Base-by-base conservation (phyloP, 1,140 invertebrate species). In the Lycorma delicatula region DNA sequence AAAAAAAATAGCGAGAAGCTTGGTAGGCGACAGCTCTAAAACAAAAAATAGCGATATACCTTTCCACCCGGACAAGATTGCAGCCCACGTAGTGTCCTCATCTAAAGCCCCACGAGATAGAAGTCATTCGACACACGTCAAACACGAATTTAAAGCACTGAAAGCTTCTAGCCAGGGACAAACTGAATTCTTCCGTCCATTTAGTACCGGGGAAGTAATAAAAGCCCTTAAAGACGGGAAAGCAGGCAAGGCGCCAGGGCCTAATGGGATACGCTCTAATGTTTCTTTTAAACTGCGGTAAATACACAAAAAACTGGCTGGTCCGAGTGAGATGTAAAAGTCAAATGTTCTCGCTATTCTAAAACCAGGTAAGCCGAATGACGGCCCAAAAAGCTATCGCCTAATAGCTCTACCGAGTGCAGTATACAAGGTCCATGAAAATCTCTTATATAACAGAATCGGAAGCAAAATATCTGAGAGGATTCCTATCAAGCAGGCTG, bases 1-100 rank as follows among this genome's bases (percentile, higher is more conserved):
- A 47, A 50, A 55, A 60, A 48, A 49, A 44, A 7, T 56, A 52
- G 27, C 28, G 58, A 29, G 27, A 59, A 54, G 52, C 53, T 11
- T 59, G 44, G 58, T 46, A 29, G 2, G 5, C 55, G 9, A 25
- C 48, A n/a, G n/a, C n/a, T n/a, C n/a, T n/a, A n/a, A n/a, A n/a
- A n/a, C n/a, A n/a, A n/a, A n/a, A n/a, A n/a, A n/a, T n/a, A n/a
- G n/a, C n/a, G n/a, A n/a, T n/a, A n/a, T n/a, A n/a, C n/a, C n/a
- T n/a, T n/a, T n/a, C n/a, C n/a, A n/a, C n/a, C n/a, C n/a, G n/a
- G n/a, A n/a, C n/a, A n/a, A n/a, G n/a, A n/a, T n/a, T n/a, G n/a
- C n/a, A n/a, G n/a, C n/a, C n/a, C n/a, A n/a, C n/a, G n/a, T n/a
- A n/a, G n/a, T n/a, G n/a, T n/a, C n/a, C n/a, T n/a, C n/a, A n/a